phyloP scores from a whole-genome alignment of 2,888 invertebrate species.

The Drosophila suboccidentalis region DNA sequence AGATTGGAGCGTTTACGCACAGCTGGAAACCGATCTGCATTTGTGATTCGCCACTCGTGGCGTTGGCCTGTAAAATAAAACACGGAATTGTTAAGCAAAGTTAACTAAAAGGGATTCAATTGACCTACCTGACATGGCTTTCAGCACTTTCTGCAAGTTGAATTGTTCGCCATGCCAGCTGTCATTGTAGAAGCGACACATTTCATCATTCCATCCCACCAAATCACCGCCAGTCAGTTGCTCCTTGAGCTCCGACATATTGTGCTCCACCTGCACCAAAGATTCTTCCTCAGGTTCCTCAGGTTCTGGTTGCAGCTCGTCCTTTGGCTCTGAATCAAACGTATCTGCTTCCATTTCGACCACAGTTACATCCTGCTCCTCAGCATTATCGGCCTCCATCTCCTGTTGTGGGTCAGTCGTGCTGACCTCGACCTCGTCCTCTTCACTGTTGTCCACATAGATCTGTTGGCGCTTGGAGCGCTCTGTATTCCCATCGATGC shows the following conservation, averaged over 20 bases:
- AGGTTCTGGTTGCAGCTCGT: neutral
- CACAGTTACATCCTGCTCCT: constrained; percentile 1
- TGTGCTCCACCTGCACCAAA: constrained; percentile 51
- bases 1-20: constrained; percentile 64
- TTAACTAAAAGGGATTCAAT: neutral
- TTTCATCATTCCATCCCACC: constrained; percentile 86
- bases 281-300: neutral
- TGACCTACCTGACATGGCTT: constrained; percentile 88
- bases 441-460: neutral
- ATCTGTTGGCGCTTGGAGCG: neutral
- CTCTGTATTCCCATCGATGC: constrained; percentile 42
- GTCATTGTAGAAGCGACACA: constrained; percentile 89
- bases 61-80: constrained; percentile 42
- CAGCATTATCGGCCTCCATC: neutral
- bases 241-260: constrained; percentile 44
- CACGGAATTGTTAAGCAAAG: neutral
- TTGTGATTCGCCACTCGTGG: constrained; percentile 79
- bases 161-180: constrained; percentile 89
- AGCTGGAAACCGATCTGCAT: constrained; percentile 80
- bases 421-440: constrained; percentile 10
- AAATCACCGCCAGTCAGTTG: constrained; percentile 35
- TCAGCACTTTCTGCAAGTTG: constrained; percentile 87
- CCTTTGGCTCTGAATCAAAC: neutral
- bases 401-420: neutral
- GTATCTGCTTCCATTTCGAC: constrained; percentile 6